phyloP scores from a whole-genome alignment of 2,113 vertebrate species.

The Entomyzon cyanotis region DNA sequence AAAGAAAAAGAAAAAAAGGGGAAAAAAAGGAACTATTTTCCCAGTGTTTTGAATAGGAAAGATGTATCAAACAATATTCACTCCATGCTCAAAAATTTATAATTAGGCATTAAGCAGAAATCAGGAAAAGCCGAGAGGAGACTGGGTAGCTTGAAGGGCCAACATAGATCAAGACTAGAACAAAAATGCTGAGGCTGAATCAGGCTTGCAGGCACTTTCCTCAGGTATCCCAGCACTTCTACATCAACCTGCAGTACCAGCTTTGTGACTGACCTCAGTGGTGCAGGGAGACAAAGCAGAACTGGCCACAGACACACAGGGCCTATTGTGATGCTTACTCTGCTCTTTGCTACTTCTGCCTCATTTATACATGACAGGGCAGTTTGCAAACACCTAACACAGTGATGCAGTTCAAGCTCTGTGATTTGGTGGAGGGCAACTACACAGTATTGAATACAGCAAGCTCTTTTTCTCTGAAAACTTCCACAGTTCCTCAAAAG shows the following conservation, averaged over 20 bases:
- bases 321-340: not conserved
- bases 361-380: not conserved
- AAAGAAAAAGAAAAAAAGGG: not conserved
- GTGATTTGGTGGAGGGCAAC: not conserved
- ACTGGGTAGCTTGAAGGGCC: not conserved
- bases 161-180: not conserved
- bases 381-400: not conserved
- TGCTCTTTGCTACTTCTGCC: not conserved
- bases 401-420: not conserved
- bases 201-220: not conserved
- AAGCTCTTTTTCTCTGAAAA: conserved; percentile 2
- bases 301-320: not conserved
- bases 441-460: not conserved
- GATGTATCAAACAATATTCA: not conserved
- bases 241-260: not conserved
- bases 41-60: not conserved
- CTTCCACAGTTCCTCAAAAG: not conserved
- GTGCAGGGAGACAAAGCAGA: not conserved
- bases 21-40: not conserved
- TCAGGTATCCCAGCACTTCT: not conserved
- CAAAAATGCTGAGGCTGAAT: not conserved
- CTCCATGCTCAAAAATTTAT: not conserved
- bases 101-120: not conserved
- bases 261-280: not conserved
- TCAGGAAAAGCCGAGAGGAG: not conserved